Evolutionary conservation across 2,797 vertebrate genomes (phyloP).

Genomic region (Sylvilagus floridanus): DNA sequence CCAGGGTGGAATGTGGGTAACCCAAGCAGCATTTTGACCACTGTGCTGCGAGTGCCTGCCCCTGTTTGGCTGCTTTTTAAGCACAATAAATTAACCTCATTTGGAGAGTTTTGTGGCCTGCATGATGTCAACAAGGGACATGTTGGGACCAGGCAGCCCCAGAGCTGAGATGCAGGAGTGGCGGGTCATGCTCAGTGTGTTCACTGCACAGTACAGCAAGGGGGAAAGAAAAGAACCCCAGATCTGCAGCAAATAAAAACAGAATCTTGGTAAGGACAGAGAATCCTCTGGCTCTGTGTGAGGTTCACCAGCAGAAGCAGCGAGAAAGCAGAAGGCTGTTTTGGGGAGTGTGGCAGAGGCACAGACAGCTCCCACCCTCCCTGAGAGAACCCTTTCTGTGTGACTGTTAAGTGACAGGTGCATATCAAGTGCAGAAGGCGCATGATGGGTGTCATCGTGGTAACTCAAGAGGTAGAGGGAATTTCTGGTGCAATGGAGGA

Average conservation of each 20-base stretch:
- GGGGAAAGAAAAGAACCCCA: neutral
- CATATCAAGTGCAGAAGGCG: too few relatives aligned
- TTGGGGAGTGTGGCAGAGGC: neutral
- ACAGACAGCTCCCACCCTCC: too few relatives aligned
- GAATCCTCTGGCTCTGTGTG: neutral
- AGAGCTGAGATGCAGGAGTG: neutral
- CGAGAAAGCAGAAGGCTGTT: neutral
- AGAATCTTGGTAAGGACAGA: too few relatives aligned
- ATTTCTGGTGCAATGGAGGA: too few relatives aligned
- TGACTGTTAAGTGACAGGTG: neutral
- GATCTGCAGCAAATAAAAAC: neutral
- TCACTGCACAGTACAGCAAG: neutral
- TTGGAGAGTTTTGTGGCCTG: neutral
- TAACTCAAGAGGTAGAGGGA: too few relatives aligned
- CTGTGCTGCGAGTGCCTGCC: neutral
- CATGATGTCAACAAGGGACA: neutral
- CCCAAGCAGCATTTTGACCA: too few relatives aligned
- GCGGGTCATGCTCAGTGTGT: fast-evolving
- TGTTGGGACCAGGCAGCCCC: neutral
- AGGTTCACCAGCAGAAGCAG: neutral
- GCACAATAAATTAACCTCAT: neutral
- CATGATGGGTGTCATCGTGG: too few relatives aligned
- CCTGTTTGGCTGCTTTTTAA: neutral
- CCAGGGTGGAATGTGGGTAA: too few relatives aligned
- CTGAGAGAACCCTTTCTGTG: too few relatives aligned